A percentile compares a stretch with the other conserved stretches of the same genome.
Conservation (phyloP, 2,113 vertebrate genomes). For the Hiodon alosoides region DNA sequence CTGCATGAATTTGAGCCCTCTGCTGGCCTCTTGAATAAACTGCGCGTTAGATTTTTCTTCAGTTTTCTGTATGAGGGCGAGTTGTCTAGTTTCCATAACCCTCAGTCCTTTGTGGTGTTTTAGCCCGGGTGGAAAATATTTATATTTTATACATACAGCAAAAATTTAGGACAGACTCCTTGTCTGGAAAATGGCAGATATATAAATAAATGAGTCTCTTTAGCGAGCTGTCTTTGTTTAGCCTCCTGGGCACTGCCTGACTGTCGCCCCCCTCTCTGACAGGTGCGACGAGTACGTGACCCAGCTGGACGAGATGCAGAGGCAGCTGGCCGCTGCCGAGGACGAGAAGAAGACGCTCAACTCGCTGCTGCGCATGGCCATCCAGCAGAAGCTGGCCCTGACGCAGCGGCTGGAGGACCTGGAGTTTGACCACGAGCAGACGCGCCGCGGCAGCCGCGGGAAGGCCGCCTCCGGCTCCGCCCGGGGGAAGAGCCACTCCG, state of each 20-base stretch:
- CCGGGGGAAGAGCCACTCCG: constrained; percentile 60
- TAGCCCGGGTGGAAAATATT: too few relatives aligned
- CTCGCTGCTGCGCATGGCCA: constrained; percentile 93
- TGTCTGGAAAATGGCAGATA: too few relatives aligned
- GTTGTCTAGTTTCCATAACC: not conserved
- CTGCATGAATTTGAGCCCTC: not conserved
- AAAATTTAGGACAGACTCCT: too few relatives aligned
- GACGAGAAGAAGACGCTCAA: constrained; percentile 98
- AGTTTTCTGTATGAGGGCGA: not conserved
- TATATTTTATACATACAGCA: too few relatives aligned
- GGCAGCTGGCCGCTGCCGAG: constrained; percentile 89
- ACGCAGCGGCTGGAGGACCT: constrained; percentile 94
- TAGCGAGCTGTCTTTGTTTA: not conserved
- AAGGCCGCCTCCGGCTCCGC: constrained; percentile 63
- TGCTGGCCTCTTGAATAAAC: constrained; percentile 9
- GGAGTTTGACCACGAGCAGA: constrained; percentile 87
- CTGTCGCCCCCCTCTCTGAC: constrained; percentile 25
- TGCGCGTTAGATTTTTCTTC: not conserved
- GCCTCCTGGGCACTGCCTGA: not conserved
- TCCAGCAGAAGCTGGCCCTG: constrained; percentile 96
- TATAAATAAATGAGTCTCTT: not conserved
- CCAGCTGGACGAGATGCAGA: constrained; percentile 95
- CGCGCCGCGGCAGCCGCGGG: constrained; percentile 73
- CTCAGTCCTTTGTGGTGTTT: not conserved
- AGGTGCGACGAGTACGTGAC: constrained; percentile 96